Base-by-base conservation (phyloP, 2,797 vertebrate species). In the Parotocinclus haroldoi region DNA sequence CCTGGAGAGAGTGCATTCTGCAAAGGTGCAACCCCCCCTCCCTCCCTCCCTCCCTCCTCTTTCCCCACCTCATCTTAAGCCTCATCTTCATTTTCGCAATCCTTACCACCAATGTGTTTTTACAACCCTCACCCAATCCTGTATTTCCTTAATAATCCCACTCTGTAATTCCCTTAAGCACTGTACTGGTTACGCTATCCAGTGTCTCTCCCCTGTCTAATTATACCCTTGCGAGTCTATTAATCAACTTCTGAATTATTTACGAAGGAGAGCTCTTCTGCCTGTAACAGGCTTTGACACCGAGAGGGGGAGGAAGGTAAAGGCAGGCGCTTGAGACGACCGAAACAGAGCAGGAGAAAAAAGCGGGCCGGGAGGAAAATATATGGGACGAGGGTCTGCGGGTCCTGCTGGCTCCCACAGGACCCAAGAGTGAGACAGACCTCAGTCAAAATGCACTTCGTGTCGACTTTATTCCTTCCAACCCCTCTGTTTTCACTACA, bases 161-260 rank as follows among this genome's bases (percentile, higher is more conserved):
- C 92, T 89, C 91, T 92, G 88, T 89, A 87, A 94, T 91, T 99
- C 95, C 96, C 96, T 82, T 93, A 96, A 98, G 96, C 91, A 87
- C 95, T 92, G 94, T 90, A 89, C 92, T 91, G 92, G 94, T 94
- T 96, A 91, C 92, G 90, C 93, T 90, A 89, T 92, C 94, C 92
- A 91, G 91, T 85, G 91, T 93, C 93, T 96, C 93, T 95, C 93
- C 92, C 92, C 91, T 91, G 90, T 86, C 93, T 99, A 99, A 98
- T 98, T 98, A 98, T 96, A 96, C 96, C 95, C 95, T 88, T 94
- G 95, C 95, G 96, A 94, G 94, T 94, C 94, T 95, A 98, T 98
- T 98, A 98, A 98, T 97, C 96, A 97, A 93, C 94, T 94, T 91
- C 92, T 99, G 93, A 97, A 98, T 99, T 98, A 98, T 99, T 99